Base-by-base conservation (phyloP, 2,888 invertebrate species). In the Pyrochroa serraticornis region DNA sequence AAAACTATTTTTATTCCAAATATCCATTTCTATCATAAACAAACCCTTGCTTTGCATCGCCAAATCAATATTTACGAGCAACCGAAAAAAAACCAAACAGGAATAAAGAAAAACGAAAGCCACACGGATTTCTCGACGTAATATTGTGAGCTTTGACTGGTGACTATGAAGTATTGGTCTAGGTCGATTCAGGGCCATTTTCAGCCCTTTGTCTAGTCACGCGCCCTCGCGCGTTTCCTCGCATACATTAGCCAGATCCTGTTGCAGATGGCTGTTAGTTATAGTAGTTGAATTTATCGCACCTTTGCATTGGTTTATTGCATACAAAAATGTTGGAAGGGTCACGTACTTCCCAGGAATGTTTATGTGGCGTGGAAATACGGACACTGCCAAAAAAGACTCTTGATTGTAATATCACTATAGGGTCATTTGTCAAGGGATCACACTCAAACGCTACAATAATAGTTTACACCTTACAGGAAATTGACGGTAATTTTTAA, bases 81-180 rank as follows among this genome's bases (percentile, higher is more conserved):
- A 34, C 31, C 38, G 43, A 57, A 42, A 47, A 39, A 39, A 30
- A 13, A 36, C 37, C 7, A 31, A 33, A 13, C 39, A 44, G 45
- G 54, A 48, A 54, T 57, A 42, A 49, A 30, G 32, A 6, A 7
- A 14, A 45, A 42, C n/a, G 47, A 49, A 64, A 66, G 62, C 64
- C 64, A 64, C 62, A 66, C 58, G 54, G 61, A 61, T 60, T 35
- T 36, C 37, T 31, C 22, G 32, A 14, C n/a, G 35, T 44, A 22
- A 22, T 22, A 22, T 22, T 32, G 53, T 38, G 46, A 47, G 32
- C 39, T 63, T 60, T 58, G 62, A 63, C 61, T 58, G 51, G 37
- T 44, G 37, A 58, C 58, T 49, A 60, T 62, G 62, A 63, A 59
- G 50, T 60, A 64, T 58, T 62, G 60, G 64, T 62, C 58, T 64